A percentile compares a stretch with the other conserved stretches of the same genome.
Conservation (phyloP, 2,888 invertebrate genomes). For the Cheilosia impressa region DNA sequence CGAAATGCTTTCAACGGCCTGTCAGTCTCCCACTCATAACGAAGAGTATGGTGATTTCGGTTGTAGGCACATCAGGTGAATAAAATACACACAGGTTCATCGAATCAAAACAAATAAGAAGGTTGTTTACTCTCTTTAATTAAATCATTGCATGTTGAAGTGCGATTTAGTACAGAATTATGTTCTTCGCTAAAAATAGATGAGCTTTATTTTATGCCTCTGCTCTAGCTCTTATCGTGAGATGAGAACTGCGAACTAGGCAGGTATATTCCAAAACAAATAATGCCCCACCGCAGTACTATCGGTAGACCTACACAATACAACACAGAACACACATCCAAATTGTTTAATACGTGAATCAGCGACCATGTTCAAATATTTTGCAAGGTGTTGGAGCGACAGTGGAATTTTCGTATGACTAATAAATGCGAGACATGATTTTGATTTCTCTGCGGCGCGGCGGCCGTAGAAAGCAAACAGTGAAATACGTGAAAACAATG, state of each 20-base stretch:
- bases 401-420: conserved; percentile 69
- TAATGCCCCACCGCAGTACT: conserved; percentile 17
- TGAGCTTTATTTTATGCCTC: neutral
- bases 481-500: conserved; percentile 70
- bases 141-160: conserved; percentile 29
- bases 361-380: conserved; percentile 45
- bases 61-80: conserved; percentile 21
- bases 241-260: conserved; percentile 41
- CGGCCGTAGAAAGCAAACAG: conserved; percentile 66
- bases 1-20: neutral
- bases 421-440: conserved; percentile 68
- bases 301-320: conserved; percentile 13
- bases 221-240: conserved; percentile 38
- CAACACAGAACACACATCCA: conserved; percentile 56
- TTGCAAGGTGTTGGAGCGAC: conserved; percentile 64
- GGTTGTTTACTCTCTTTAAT: conserved; percentile 31
- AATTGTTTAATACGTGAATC: conserved; percentile 58
- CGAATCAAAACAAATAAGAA: conserved; percentile 53
- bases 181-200: conserved; percentile 59
- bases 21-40: neutral
- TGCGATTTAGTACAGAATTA: conserved; percentile 44
- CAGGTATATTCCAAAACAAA: conserved; percentile 50
- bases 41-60: too few relatives aligned
- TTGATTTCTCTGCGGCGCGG: conserved; percentile 65
- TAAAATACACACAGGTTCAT: conserved; percentile 36